phyloP scores from a whole-genome alignment of 2,888 invertebrate genomes.

The Lithodes maja region DNA sequence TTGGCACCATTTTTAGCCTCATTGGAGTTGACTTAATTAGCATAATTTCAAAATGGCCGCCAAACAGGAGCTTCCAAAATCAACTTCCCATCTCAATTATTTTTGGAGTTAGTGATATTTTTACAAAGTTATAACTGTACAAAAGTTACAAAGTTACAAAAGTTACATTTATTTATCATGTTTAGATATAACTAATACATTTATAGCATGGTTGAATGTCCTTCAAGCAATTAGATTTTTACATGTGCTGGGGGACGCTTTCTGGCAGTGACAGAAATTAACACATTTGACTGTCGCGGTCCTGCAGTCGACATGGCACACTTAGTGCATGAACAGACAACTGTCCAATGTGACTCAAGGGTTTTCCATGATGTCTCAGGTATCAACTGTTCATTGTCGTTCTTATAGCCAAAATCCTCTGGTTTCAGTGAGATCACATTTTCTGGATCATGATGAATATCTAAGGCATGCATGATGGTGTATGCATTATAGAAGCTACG shows the following conservation, averaged over 20 bases:
- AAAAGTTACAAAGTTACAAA: too few relatives aligned
- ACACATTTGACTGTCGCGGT: neutral
- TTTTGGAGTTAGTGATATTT: too few relatives aligned
- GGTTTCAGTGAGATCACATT: neutral
- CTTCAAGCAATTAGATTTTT: too few relatives aligned
- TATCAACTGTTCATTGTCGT: too few relatives aligned
- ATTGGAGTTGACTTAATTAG: neutral
- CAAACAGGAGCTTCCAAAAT: neutral
- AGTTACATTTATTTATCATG: neutral
- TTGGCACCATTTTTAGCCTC: too few relatives aligned
- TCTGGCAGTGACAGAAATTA: neutral
- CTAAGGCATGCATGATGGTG: neutral
- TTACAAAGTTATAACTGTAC: too few relatives aligned
- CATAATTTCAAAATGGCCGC: slow-evolving; percentile 1
- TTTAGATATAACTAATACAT: neutral
- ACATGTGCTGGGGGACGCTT: too few relatives aligned
- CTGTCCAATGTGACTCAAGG: neutral
- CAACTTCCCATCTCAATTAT: too few relatives aligned
- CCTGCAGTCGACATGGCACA: too few relatives aligned
- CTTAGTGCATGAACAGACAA: too few relatives aligned
- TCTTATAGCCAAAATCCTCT: neutral
- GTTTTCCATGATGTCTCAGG: neutral
- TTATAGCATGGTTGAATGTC: too few relatives aligned
- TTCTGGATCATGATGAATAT: neutral
- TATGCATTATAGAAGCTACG: slow-evolving; percentile 1